These are phyloP conservation scores for Coreoperca whiteheadi DNA, from an alignment of 2,113 vertebrate species.

Conservation along the genomic window DNA sequence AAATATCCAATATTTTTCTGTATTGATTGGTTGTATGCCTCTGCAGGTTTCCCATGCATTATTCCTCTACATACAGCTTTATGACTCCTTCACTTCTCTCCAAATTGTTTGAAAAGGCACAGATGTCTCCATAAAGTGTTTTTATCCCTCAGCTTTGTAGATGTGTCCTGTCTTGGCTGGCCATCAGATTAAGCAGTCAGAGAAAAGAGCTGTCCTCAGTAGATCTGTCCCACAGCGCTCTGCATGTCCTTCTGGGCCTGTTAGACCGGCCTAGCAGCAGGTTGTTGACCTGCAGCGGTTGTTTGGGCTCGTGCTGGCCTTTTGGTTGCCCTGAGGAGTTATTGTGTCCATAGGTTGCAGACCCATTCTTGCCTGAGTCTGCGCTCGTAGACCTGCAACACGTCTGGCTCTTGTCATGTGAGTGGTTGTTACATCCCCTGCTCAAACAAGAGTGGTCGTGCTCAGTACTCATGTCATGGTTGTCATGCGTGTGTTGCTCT, in stretches of 20 bases:
- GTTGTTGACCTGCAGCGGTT: constrained; percentile 23
- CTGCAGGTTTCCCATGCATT: background rate
- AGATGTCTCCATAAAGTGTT: constrained; percentile 1
- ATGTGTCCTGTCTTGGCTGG: background rate
- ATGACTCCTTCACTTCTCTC: background rate
- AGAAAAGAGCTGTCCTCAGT: constrained; percentile 66
- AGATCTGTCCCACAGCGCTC: constrained; percentile 67
- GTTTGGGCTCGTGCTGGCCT: constrained; percentile 10
- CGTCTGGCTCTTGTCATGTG: constrained; percentile 15
- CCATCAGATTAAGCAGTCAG: constrained; percentile 30
- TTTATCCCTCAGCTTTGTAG: background rate
- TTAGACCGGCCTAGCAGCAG: background rate
- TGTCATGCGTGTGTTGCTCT: constrained; percentile 1
- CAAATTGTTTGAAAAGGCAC: constrained; percentile 20
- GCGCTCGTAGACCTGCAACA: constrained; percentile 9
- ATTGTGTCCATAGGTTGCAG: constrained; percentile 28
- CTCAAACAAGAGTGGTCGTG: background rate
- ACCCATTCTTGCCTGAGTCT: constrained; percentile 9
- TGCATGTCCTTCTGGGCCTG: constrained; percentile 37
- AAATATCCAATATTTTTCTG: background rate
- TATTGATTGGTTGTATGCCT: background rate
- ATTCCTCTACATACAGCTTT: background rate
- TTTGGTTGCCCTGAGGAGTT: constrained; percentile 20
- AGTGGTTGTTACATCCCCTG: background rate
- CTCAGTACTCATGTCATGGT: constrained; percentile 15